Evolutionary conservation across 2,888 invertebrate species (phyloP).

Genomic region (Eupithecia subumbrata): DNA sequence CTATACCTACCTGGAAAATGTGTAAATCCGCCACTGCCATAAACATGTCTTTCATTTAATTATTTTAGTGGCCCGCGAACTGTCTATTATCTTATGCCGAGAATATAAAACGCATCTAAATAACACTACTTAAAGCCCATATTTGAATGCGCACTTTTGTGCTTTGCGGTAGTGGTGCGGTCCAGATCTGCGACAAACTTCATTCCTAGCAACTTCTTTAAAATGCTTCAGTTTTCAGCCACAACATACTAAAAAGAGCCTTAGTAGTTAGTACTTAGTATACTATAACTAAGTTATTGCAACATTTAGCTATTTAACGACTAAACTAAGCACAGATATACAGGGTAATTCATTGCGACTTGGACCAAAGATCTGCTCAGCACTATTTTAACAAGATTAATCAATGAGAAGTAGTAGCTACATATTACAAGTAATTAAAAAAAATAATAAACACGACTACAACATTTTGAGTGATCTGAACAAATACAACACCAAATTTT

Average conservation of each 20-base stretch:
- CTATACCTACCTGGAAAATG: too few relatives aligned
- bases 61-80: too few relatives aligned
- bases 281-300: background rate
- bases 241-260: background rate
- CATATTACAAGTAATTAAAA: background rate
- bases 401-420: background rate
- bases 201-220: background rate
- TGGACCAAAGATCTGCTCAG: slow-evolving; percentile 2
- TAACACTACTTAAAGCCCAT: too few relatives aligned
- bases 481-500: background rate
- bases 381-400: slow-evolving; percentile 1
- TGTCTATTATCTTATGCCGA: too few relatives aligned
- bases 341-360: background rate
- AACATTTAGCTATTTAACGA: slow-evolving; percentile 1
- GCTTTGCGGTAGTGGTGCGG: background rate
- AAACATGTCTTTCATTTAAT: too few relatives aligned
- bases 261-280: background rate
- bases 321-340: background rate
- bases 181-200: too few relatives aligned
- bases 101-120: too few relatives aligned
- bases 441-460: background rate
- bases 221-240: background rate
- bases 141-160: background rate
- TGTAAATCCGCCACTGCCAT: too few relatives aligned
- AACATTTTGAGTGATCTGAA: background rate